Evolutionary conservation across 2,113 vertebrate species (phyloP).

Genomic region (Cromileptes altivelis): DNA sequence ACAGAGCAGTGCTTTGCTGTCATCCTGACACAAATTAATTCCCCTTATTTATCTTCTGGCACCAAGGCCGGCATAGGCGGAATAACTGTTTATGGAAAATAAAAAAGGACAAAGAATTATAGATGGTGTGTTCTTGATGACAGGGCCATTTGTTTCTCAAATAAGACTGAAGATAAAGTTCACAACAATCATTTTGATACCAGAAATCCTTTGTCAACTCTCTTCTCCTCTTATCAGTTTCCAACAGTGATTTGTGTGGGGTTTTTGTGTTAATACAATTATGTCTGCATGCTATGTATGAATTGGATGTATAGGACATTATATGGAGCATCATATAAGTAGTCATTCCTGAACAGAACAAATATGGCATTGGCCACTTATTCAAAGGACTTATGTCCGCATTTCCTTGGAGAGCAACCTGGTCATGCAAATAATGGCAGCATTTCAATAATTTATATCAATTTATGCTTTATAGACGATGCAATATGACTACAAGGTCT

Average conservation of each 20-base stretch:
- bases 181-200: constrained; percentile 73
- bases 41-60: constrained; percentile 82
- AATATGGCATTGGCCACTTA: too few relatives aligned
- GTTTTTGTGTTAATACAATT: constrained; percentile 30
- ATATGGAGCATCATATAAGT: too few relatives aligned
- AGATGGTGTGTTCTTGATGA: constrained; percentile 74
- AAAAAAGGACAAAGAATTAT: constrained; percentile 76
- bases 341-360: not conserved
- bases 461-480: not conserved
- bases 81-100: constrained; percentile 77
- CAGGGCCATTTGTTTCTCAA: constrained; percentile 78
- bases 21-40: constrained; percentile 84
- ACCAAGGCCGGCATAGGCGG: constrained; percentile 77
- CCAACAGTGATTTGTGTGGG: not conserved
- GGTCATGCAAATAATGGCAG: not conserved
- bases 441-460: not conserved
- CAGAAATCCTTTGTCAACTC: constrained; percentile 60
- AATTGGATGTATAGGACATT: not conserved
- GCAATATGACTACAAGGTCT: not conserved
- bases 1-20: constrained; percentile 79
- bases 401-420: not conserved
- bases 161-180: constrained; percentile 74
- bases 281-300: constrained; percentile 19
- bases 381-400: not conserved
- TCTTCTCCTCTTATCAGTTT: constrained; percentile 39